Evolutionary conservation across 2,113 vertebrate genomes (phyloP).

Genomic region (Megalops atlanticus): DNA sequence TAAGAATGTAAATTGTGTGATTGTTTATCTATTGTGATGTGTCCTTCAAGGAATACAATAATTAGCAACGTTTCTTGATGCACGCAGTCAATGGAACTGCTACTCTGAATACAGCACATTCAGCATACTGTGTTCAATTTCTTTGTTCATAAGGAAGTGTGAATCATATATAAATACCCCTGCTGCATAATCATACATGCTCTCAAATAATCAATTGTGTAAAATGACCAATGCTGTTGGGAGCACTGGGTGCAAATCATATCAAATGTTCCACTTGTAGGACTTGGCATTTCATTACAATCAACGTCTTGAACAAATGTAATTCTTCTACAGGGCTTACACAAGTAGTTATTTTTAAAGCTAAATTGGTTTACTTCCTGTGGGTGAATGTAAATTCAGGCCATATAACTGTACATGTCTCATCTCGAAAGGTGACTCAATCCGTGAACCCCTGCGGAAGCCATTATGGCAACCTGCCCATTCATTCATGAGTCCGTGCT

Average conservation of each 20-base stretch:
- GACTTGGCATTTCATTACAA: neutral
- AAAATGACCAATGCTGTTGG: neutral
- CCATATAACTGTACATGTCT: neutral
- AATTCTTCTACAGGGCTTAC: neutral
- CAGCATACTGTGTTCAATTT: no score
- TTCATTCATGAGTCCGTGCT: no score
- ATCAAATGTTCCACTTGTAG: conserved; percentile 4
- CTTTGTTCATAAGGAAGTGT: neutral
- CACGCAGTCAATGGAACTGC: neutral
- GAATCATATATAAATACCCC: no score
- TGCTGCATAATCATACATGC: neutral
- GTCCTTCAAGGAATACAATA: neutral
- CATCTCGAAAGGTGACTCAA: neutral
- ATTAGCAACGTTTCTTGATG: neutral
- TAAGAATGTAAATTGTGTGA: neutral
- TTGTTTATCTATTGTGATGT: neutral
- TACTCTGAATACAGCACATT: neutral
- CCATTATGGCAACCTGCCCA: neutral
- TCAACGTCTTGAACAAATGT: neutral
- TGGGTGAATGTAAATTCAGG: neutral
- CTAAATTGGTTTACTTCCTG: neutral
- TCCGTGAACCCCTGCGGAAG: neutral
- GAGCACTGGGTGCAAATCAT: neutral
- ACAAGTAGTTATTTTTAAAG: neutral
- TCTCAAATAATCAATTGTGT: neutral